A percentile compares a stretch with the other conserved stretches of the same genome.
Evolutionary conservation across 2,888 invertebrate species (phyloP).

Genomic region (Tortrix viridana): DNA sequence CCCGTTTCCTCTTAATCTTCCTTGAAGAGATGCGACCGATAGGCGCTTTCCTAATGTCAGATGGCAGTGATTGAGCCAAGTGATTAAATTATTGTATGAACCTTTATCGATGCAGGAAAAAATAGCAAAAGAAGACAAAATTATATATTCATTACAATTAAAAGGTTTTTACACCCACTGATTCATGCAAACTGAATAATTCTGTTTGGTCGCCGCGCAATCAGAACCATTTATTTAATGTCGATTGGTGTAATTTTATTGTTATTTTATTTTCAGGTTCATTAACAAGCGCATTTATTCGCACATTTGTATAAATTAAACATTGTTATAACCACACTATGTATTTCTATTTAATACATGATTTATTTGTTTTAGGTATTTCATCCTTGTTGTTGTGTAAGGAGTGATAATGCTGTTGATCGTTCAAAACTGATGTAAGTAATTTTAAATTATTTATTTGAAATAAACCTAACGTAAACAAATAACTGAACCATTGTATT

Average conservation of each 20-base stretch:
- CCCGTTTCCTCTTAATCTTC: too few relatives aligned
- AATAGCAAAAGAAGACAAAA: too few relatives aligned
- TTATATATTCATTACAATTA: background rate
- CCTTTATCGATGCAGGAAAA: too few relatives aligned
- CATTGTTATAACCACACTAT: background rate
- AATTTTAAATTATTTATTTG: background rate
- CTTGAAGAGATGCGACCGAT: too few relatives aligned
- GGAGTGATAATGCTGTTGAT: conserved; percentile 68
- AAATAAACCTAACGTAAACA: background rate
- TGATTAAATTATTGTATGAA: too few relatives aligned
- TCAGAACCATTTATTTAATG: conserved; percentile 13
- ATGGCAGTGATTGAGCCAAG: too few relatives aligned
- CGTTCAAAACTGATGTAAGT: conserved; percentile 40
- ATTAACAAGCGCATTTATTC: background rate
- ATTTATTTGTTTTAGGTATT: conserved; percentile 64
- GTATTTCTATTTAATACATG: background rate
- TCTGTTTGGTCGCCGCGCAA: conserved; percentile 1
- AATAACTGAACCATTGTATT: background rate
- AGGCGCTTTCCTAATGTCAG: too few relatives aligned
- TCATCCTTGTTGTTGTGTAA: conserved; percentile 69
- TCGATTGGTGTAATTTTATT: background rate
- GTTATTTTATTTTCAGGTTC: too few relatives aligned
- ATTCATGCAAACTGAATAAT: conserved; percentile 5
- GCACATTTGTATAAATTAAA: background rate
- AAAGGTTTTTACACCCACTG: background rate